A percentile compares a stretch with the other conserved stretches of the same genome.
phyloP scores from a whole-genome alignment of 2,797 vertebrate genomes.

The Oreonectes daqikongensis region DNA sequence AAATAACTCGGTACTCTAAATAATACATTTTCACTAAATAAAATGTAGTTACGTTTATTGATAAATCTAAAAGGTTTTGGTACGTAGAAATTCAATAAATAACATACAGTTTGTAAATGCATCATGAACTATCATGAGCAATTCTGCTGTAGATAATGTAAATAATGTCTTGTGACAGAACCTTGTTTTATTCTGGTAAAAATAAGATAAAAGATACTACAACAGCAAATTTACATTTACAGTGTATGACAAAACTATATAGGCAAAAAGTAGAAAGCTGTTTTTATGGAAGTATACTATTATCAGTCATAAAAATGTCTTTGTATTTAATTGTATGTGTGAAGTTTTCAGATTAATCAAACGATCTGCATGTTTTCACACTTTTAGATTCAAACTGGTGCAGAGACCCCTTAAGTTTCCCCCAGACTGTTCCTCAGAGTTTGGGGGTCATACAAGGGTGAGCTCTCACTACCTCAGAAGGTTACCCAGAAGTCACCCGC shows the following conservation, averaged over 20 bases:
- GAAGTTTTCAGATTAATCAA: neutral
- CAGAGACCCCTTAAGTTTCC: constrained; percentile 71
- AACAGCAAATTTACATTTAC: neutral
- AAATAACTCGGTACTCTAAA: no score
- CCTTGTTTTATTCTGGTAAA: no score
- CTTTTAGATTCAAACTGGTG: constrained; percentile 54
- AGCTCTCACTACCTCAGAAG: constrained; percentile 77
- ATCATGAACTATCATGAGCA: no score
- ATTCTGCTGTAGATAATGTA: no score
- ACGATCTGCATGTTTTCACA: neutral
- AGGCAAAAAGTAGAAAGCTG: neutral
- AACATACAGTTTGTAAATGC: no score
- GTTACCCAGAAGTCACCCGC: constrained; percentile 83
- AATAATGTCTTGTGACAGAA: no score
- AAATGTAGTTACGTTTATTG: neutral
- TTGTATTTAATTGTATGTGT: neutral
- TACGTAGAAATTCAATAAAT: neutral
- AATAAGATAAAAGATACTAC: no score
- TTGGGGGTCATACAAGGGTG: constrained; percentile 82
- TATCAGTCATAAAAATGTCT: neutral
- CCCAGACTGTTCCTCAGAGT: constrained; percentile 71
- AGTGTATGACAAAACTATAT: neutral
- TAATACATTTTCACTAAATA: no score
- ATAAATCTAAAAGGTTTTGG: neutral
- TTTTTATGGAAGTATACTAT: neutral